Conservation (phyloP, 2,113 vertebrate species). For the Mustela lutreola region DNA sequence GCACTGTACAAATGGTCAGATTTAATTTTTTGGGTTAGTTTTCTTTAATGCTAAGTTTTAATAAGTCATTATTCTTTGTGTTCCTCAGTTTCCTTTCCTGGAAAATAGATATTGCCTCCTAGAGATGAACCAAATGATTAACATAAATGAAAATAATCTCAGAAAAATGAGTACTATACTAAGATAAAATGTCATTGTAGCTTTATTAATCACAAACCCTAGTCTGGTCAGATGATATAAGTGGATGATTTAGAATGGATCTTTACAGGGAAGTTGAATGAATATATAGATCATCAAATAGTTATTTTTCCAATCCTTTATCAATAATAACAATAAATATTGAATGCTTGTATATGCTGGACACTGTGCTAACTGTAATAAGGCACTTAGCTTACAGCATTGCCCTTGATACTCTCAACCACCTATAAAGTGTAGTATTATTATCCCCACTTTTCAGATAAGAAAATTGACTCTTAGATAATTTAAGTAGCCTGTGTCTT, state of each 20-base stretch:
- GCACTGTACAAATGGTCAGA: background rate
- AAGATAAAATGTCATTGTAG: background rate
- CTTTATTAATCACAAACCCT: background rate
- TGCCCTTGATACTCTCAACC: background rate
- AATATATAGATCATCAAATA: background rate
- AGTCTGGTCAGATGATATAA: background rate
- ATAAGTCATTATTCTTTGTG: background rate
- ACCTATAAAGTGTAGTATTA: background rate
- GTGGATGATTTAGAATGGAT: background rate
- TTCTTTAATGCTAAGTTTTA: constrained; percentile 12
- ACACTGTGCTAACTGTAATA: background rate
- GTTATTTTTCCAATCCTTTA: background rate
- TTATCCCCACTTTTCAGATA: background rate
- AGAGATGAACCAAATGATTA: constrained; percentile 21
- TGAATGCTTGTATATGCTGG: background rate
- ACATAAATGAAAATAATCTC: background rate
- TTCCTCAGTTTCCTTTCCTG: background rate
- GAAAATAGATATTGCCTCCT: background rate
- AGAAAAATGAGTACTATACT: background rate
- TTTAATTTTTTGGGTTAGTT: background rate
- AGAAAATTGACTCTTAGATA: background rate
- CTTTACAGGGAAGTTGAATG: background rate
- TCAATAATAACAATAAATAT: background rate
- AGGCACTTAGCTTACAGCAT: background rate
- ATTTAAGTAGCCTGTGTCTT: background rate